Base-by-base conservation (phyloP, 2,888 invertebrate species). In the Lasioglossum vierecki region DNA sequence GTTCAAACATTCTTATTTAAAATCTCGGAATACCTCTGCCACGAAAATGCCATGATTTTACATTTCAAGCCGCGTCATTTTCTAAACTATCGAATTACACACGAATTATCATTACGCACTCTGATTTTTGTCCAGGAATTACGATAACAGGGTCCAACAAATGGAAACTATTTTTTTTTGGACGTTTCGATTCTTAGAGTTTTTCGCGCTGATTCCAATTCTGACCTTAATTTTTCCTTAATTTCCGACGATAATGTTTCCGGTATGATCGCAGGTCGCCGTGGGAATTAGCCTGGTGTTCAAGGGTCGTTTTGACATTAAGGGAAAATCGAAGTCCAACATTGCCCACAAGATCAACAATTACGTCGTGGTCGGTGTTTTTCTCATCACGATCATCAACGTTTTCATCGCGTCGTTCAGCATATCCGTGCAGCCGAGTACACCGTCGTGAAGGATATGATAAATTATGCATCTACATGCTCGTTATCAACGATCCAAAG, bases 321-420 rank as follows among this genome's bases (percentile, higher is more conserved):
- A 95, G 72, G 95, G 96, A 22, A 94, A 95, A 89, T 95, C 95
- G 13, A 96, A 96, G 85, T 94, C 95, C 35, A 86, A 92, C 2
- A 92, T 94, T 18, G 96, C 96, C 0, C 95, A 95, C 80, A 95
- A 94, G 83, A 95, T 96, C 70, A 97, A 97, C 93, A 96, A 97
- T 92, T 95, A 96, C 82, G 96, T 97, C 1, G 96, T 97, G 5
- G 95, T 96, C 76, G 96, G 96, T 5, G 96, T 97, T 1, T 97
- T 97, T 93, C 93, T 97, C 70, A 96, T 97, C 77, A 97, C 97
- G 2, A 96, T 97, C 71, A 95, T 97, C 88, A 97, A 97, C 92
- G 96, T 97, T 60, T 96, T 97, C 87, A 96, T 97, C 77, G 97
- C 97, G 13, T 95, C 96, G 39, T 97, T 97, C 90, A 96, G 96